These are phyloP conservation scores for Villa cingulata DNA, from an alignment of 2,888 invertebrate species.

Conservation along the genomic window DNA sequence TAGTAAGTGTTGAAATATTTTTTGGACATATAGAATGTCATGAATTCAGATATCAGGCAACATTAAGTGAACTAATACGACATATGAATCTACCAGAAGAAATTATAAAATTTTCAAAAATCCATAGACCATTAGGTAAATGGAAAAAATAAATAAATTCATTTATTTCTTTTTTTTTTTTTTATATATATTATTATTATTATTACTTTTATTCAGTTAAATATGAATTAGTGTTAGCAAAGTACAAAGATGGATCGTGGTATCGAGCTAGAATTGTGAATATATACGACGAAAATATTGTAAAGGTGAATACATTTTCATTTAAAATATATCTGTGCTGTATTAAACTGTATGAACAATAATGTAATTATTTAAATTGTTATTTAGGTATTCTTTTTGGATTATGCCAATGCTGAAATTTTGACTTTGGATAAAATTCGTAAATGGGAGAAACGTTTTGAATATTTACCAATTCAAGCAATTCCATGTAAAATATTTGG, in stretches of 20 bases:
- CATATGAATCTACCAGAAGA: conserved; percentile 7
- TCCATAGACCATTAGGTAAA: conserved; percentile 6
- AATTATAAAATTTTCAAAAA: neutral
- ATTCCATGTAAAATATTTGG: conserved; percentile 22
- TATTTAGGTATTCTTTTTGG: conserved; percentile 28
- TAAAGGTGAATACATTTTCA: conserved; percentile 1
- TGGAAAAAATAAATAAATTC: neutral
- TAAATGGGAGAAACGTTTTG: conserved; percentile 19
- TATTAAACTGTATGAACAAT: conserved; percentile 8
- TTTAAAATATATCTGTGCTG: too few relatives aligned
- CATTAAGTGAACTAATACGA: conserved; percentile 3
- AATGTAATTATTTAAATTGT: conserved; percentile 13
- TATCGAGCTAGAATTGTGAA: conserved; percentile 9
- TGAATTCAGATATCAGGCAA: neutral
- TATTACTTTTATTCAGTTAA: too few relatives aligned
- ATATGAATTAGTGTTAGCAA: conserved; percentile 8
- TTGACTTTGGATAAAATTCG: conserved; percentile 21
- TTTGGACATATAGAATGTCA: conserved; percentile 3
- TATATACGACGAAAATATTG: conserved; percentile 3
- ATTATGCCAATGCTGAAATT: conserved; percentile 28
- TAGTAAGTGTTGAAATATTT: conserved; percentile 7
- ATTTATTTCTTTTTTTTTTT: too few relatives aligned
- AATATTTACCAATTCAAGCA: conserved; percentile 25
- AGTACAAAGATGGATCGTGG: conserved; percentile 8
- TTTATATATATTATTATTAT: neutral